These are phyloP conservation scores for Orthosia incerta DNA, from an alignment of 2,888 invertebrate genomes.

Conservation along the genomic window DNA sequence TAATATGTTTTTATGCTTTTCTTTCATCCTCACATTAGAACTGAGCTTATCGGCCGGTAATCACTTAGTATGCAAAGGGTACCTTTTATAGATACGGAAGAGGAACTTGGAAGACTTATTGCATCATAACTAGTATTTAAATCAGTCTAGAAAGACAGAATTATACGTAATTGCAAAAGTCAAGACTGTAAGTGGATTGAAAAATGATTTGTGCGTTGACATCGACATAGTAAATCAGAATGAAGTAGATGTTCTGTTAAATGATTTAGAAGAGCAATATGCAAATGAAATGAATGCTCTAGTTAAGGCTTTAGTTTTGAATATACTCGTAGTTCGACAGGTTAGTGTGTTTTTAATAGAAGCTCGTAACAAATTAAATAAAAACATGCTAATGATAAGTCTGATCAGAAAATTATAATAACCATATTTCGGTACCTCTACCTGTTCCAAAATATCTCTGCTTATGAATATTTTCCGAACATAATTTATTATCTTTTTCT, in stretches of 20 bases:
- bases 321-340: slow-evolving; percentile 1
- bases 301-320: slow-evolving; percentile 18
- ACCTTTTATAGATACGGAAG: slow-evolving; percentile 58
- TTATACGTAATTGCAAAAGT: slow-evolving; percentile 41
- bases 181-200: slow-evolving; percentile 24
- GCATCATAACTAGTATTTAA: slow-evolving; percentile 63
- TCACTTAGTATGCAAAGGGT: slow-evolving; percentile 59
- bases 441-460: neutral
- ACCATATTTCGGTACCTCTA: too few species aligned
- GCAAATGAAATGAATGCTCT: slow-evolving; percentile 12
- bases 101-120: slow-evolving; percentile 62
- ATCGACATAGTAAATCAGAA: slow-evolving; percentile 8
- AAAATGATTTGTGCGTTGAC: slow-evolving; percentile 34
- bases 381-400: neutral
- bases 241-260: neutral
- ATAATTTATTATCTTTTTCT: slow-evolving; percentile 24
- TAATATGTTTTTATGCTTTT: slow-evolving; percentile 45
- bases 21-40: slow-evolving; percentile 46
- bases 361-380: neutral
- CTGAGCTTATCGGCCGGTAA: slow-evolving; percentile 53
- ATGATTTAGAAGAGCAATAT: slow-evolving; percentile 4
- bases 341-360: slow-evolving; percentile 13
- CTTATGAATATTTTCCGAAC: neutral
- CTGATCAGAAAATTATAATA: neutral
- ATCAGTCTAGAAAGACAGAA: slow-evolving; percentile 55